These are phyloP conservation scores for Gari tellinella DNA, from an alignment of 2,888 invertebrate genomes.

Conservation along the genomic window DNA sequence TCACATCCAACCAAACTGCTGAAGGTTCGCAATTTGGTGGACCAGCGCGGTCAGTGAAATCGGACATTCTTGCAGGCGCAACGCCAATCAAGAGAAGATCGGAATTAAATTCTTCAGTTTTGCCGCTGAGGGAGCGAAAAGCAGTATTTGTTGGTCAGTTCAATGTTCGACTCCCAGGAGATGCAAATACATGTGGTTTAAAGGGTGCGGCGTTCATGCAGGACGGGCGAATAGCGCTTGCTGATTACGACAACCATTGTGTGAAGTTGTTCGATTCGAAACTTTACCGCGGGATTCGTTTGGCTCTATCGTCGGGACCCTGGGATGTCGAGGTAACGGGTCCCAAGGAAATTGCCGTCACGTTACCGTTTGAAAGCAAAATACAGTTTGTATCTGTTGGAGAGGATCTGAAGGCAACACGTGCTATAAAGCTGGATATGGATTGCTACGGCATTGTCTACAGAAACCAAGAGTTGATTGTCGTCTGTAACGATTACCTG, in stretches of 20 bases:
- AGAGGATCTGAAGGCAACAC: slow-evolving; percentile 44
- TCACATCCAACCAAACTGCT: slow-evolving; percentile 6
- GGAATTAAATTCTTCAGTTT: slow-evolving; percentile 30
- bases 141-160: slow-evolving; percentile 55
- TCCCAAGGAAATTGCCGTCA: slow-evolving; percentile 51
- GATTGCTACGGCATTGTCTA: slow-evolving; percentile 57
- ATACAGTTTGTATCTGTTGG: slow-evolving; percentile 54
- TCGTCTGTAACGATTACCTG: slow-evolving; percentile 60
- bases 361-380: slow-evolving; percentile 58
- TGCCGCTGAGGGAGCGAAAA: slow-evolving; percentile 36
- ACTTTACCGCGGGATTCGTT: slow-evolving; percentile 46
- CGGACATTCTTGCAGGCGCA: slow-evolving; percentile 49
- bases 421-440: slow-evolving; percentile 55
- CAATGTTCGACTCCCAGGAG: slow-evolving; percentile 48
- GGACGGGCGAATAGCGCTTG: slow-evolving; percentile 49
- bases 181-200: slow-evolving; percentile 42
- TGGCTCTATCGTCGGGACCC: slow-evolving; percentile 52
- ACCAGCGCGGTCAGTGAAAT: background rate
- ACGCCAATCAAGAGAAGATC: slow-evolving; percentile 49
- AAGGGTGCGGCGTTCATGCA: slow-evolving; percentile 46
- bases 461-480: slow-evolving; percentile 54
- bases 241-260: slow-evolving; percentile 58
- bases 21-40: background rate
- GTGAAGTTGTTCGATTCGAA: slow-evolving; percentile 59
- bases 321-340: slow-evolving; percentile 54